These are phyloP conservation scores for Rhegmatorhina hoffmannsi DNA, from an alignment of 2,113 vertebrate genomes.

Conservation along the genomic window DNA sequence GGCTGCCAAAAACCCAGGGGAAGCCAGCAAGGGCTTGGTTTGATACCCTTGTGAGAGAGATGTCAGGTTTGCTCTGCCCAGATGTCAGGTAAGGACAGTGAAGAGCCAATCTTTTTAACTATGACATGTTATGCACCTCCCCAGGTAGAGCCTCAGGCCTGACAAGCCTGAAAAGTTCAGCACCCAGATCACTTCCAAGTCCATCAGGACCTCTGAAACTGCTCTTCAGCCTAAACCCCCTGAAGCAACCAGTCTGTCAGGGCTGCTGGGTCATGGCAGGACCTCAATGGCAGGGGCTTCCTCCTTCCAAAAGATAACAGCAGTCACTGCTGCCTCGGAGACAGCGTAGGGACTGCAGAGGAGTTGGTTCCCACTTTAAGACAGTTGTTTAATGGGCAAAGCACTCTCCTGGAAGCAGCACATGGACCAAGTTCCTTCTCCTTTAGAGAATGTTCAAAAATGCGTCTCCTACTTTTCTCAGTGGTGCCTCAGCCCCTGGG, in stretches of 20 bases:
- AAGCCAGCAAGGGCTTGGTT: background rate
- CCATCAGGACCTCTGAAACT: background rate
- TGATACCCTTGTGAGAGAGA: background rate
- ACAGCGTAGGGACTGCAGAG: background rate
- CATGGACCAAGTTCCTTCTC: background rate
- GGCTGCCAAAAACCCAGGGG: background rate
- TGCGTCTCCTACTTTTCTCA: background rate
- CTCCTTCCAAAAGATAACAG: background rate
- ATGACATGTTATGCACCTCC: background rate
- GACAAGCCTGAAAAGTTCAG: background rate
- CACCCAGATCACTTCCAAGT: background rate
- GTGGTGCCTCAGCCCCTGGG: background rate
- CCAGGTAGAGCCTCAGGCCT: background rate
- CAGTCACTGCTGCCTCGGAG: fast-evolving
- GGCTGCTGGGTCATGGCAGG: background rate
- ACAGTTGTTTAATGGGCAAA: background rate
- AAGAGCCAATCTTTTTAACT: background rate
- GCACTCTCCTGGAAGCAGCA: background rate
- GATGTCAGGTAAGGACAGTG: background rate
- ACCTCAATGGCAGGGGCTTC: background rate
- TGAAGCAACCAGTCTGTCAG: background rate
- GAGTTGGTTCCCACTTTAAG: background rate
- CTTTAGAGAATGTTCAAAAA: background rate
- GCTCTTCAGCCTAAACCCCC: background rate
- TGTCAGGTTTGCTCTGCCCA: background rate